Base-by-base conservation (phyloP, 2,888 invertebrate species). In the Lagria hirta region DNA sequence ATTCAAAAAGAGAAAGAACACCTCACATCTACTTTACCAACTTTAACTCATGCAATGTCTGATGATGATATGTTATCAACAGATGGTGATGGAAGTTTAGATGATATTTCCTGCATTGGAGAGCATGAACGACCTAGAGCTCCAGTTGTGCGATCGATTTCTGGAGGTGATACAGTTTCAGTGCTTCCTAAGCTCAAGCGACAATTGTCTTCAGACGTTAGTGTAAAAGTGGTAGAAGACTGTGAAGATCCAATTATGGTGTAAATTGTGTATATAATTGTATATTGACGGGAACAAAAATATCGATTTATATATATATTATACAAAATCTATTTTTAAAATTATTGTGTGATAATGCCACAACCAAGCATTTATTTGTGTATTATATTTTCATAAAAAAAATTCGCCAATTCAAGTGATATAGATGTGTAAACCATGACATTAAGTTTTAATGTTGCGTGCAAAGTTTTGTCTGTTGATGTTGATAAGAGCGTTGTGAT, bases 21-120 rank as follows among this genome's bases (percentile, higher is more conserved):
- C 44, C 74, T 91, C 52, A 88, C 90, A 15, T 84, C 84, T 34
- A 83, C 86, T 46, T 75, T 91, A 61, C 89, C 89, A 18, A 85
- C 86, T 49, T 77, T 90, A 46, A 86, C 88, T 49, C 82, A 89
- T 57, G 84, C 89, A 23, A 87, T 87, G 29, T 90, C 90, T 1
- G 92, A 93, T 70, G 93, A 93, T 69, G 93, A 93, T 71, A 76
- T 92, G 66, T 75, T 92, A 30, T 81, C 77, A 62, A 88, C 88
- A 13, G 88, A 88, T 70, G 79, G 86, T 58, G 89, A 88, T 66
- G 88, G 88, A 54, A 82, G 82, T 68, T 73, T 80, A 21, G 83
- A 83, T 66, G 83, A 83, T 71, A 64, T 73, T 27, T 69, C 70
- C n/a, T 70, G 68, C 52, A 64, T 71, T 40, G 66, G 64, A 15